Percentiles rank a stretch among this genome's conserved stretches.
phyloP scores from a whole-genome alignment of 92 coral and sea anemone species.

The Heteractis magnifica region DNA sequence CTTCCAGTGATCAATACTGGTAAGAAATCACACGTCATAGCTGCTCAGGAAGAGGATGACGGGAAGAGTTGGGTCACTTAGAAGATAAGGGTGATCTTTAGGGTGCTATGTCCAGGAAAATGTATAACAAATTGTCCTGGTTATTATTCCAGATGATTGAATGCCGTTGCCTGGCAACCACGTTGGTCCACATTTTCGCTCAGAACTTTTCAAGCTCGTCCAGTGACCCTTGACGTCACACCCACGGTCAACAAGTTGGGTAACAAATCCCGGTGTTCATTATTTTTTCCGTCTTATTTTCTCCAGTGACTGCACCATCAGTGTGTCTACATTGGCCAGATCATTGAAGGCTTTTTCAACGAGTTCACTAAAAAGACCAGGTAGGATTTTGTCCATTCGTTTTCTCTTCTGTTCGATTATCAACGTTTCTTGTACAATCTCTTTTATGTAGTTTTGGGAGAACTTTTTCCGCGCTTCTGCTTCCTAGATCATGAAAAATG shows the following conservation, averaged over 20 bases:
- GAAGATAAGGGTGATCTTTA: neutral
- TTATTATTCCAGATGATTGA: neutral
- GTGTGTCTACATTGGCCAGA: conserved; percentile 57
- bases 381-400: conserved; percentile 72
- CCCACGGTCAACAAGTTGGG: neutral
- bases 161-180: neutral
- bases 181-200: neutral
- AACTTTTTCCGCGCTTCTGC: conserved; percentile 62
- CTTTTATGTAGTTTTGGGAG: conserved; percentile 78
- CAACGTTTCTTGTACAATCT: conserved; percentile 68
- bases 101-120: neutral
- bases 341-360: conserved; percentile 65
- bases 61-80: neutral
- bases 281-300: conserved; percentile 52
- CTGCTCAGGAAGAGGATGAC: neutral
- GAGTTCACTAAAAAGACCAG: conserved; percentile 69
- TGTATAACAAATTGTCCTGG: neutral
- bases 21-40: neutral
- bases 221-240: neutral
- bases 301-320: conserved; percentile 70
- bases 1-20: neutral
- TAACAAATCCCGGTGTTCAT: neutral
- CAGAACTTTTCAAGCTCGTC: neutral
- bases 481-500: conserved; percentile 50
- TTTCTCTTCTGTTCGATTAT: conserved; percentile 70